Evolutionary conservation across 2,888 invertebrate genomes (phyloP).

Genomic region (Phalera bucephala): DNA sequence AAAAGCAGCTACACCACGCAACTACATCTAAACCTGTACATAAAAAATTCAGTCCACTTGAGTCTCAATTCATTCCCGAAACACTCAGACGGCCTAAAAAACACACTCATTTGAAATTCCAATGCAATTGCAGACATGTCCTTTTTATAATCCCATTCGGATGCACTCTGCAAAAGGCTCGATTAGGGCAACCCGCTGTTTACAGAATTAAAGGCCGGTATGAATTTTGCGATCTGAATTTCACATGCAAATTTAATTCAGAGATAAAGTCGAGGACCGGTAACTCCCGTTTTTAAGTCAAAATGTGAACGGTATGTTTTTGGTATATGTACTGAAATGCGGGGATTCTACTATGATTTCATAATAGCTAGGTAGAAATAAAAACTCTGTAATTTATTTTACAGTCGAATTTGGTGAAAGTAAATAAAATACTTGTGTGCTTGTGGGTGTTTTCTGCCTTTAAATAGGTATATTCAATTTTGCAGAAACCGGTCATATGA

Average conservation of each 20-base stretch:
- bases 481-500: no score
- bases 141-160: conserved; percentile 67
- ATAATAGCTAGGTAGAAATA: no score
- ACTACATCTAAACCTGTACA: no score
- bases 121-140: conserved; percentile 67
- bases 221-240: conserved; percentile 27
- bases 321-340: no score
- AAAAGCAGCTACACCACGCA: no score
- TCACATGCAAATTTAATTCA: conserved; percentile 28
- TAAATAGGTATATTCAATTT: no score
- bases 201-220: conserved; percentile 34
- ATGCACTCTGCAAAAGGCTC: conserved; percentile 48
- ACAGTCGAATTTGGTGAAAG: no score
- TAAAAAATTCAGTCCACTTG: no score
- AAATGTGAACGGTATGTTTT: conserved; percentile 9
- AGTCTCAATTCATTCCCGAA: conserved; percentile 66
- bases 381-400: no score
- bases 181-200: conserved; percentile 44
- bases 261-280: conserved; percentile 26
- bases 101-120: conserved; percentile 76
- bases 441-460: no score
- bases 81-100: conserved; percentile 73
- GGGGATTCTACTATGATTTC: no score
- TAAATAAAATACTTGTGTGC: no score
- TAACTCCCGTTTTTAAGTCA: conserved; percentile 15